phyloP scores from a whole-genome alignment of 2,113 vertebrate genomes.

The Salvelinus alpinus region DNA sequence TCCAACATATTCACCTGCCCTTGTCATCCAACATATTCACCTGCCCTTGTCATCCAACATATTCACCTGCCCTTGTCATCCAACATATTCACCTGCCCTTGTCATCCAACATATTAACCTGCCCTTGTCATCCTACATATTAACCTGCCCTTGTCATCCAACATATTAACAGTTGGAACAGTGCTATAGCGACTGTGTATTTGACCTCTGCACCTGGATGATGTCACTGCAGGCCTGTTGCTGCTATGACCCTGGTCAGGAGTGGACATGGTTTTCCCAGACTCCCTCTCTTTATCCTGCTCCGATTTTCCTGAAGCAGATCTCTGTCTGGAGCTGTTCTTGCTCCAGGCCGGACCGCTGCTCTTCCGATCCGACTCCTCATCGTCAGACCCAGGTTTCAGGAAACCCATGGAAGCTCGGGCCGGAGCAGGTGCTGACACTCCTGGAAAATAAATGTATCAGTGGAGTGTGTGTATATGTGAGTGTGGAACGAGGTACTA shows the following conservation, averaged over 20 bases:
- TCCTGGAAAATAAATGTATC: background rate
- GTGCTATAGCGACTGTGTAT: too few species aligned
- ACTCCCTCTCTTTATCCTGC: slow-evolving; percentile 29
- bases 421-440: slow-evolving; percentile 13
- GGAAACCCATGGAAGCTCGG: slow-evolving; percentile 65
- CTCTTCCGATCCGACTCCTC: slow-evolving; percentile 10
- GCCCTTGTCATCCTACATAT: too few species aligned
- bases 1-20: too few species aligned
- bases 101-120: too few species aligned
- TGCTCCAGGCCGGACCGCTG: slow-evolving; percentile 47
- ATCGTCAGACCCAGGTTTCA: slow-evolving; percentile 72
- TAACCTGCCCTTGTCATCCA: too few species aligned
- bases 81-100: too few species aligned
- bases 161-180: too few species aligned
- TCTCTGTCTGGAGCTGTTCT: slow-evolving; percentile 25
- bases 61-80: slow-evolving; percentile 40
- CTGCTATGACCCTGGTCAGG: slow-evolving; percentile 21
- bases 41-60: too few species aligned
- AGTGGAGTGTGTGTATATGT: background rate
- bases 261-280: slow-evolving; percentile 10
- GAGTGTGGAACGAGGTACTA: background rate
- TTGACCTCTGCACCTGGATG: slow-evolving; percentile 47
- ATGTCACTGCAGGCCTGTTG: background rate
- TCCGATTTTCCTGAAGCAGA: slow-evolving; percentile 14
- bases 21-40: too few species aligned